Conservation (phyloP, 2,113 vertebrate species). For the Gallinago media region DNA sequence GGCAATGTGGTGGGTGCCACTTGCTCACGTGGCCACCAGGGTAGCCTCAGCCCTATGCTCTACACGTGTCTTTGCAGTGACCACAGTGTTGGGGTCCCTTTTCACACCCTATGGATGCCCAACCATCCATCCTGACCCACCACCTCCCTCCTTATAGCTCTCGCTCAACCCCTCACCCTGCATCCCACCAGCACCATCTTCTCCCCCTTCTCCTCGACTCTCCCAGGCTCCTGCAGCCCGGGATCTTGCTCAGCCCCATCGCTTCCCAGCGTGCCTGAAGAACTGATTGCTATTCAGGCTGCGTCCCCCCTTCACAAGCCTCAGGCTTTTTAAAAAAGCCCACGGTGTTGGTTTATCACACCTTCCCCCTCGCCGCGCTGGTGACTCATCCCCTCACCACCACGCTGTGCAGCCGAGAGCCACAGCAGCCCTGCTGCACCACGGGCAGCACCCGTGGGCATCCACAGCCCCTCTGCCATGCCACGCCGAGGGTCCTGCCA, state of each 20-base stretch:
- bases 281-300: neutral
- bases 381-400: neutral
- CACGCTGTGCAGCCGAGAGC: neutral
- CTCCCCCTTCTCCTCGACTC: neutral
- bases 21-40: accelerated
- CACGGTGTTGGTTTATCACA: neutral
- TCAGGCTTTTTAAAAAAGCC: neutral
- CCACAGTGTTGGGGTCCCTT: neutral
- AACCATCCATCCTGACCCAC: accelerated
- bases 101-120: neutral
- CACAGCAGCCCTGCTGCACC: accelerated
- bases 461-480: accelerated
- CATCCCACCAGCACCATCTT: accelerated
- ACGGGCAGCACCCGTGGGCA: neutral
- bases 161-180: neutral
- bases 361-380: neutral
- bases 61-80: neutral
- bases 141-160: neutral
- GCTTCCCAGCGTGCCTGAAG: neutral
- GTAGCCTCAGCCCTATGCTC: neutral
- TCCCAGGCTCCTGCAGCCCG: accelerated
- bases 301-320: neutral
- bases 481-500: accelerated
- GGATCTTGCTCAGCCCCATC: neutral
- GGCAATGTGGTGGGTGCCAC: accelerated